Percentiles rank a stretch among this genome's conserved stretches.
phyloP scores from a whole-genome alignment of 2,888 invertebrate genomes.

The Meandrusa payeni region DNA sequence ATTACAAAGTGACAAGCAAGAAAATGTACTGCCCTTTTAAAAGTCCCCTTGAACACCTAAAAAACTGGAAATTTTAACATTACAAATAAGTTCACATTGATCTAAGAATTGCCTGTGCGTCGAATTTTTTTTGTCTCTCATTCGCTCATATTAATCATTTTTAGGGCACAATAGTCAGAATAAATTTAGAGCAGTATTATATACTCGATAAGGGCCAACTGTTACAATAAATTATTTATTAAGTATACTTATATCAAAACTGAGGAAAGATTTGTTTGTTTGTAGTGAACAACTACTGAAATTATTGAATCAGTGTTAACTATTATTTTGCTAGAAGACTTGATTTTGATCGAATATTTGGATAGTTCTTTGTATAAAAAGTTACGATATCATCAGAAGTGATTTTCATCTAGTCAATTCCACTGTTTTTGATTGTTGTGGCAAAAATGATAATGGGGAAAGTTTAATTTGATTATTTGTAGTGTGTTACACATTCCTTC shows the following conservation, averaged over 20 bases:
- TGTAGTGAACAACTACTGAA: no score
- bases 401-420: no score
- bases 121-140: constrained; percentile 42
- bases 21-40: constrained; percentile 21
- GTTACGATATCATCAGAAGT: no score
- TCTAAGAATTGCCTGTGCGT: constrained; percentile 41
- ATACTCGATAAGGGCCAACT: constrained; percentile 39
- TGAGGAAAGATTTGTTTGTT: no score
- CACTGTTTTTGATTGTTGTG: no score
- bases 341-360: no score
- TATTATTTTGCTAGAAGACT: no score
- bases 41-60: constrained; percentile 30
- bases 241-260: constrained; percentile 18
- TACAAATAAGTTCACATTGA: constrained; percentile 44
- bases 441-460: no score
- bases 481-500: no score
- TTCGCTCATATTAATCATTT: constrained; percentile 51
- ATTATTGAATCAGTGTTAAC: no score
- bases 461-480: no score
- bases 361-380: no score
- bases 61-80: constrained; percentile 39
- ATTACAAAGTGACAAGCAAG: constrained; percentile 10
- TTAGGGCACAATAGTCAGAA: constrained; percentile 60
- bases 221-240: constrained; percentile 57
- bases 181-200: constrained; percentile 36